A percentile compares a stretch with the other conserved stretches of the same genome.
Conservation (phyloP, 2,113 vertebrate species). For the Heterochromis multidens region DNA sequence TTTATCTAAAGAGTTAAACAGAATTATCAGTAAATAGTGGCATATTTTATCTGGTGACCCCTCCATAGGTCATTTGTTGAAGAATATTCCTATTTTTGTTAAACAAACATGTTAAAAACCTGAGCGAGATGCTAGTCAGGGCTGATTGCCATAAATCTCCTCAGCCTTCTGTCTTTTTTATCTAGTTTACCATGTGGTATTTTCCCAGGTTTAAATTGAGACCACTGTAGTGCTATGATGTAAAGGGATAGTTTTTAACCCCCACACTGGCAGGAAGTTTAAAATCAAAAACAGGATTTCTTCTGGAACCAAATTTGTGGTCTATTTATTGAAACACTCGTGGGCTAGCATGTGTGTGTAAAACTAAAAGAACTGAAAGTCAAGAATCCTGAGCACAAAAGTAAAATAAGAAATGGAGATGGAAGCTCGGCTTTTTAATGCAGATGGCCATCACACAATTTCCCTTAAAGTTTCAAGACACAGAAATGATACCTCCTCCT, state of each 20-base stretch:
- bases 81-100: neutral
- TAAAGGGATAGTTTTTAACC: neutral
- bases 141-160: neutral
- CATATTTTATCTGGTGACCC: neutral
- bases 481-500: too few relatives aligned
- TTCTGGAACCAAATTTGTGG: too few relatives aligned
- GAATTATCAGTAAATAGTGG: neutral
- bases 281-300: too few relatives aligned
- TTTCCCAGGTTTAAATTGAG: neutral
- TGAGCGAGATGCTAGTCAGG: neutral
- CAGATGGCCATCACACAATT: too few relatives aligned
- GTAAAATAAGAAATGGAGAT: too few relatives aligned
- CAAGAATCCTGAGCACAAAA: too few relatives aligned
- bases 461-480: too few relatives aligned
- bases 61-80: neutral
- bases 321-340: too few relatives aligned
- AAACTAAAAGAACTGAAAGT: too few relatives aligned
- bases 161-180: accelerated
- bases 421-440: too few relatives aligned
- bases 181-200: neutral
- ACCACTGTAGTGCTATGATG: neutral
- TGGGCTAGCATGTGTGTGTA: too few relatives aligned
- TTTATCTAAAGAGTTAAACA: neutral
- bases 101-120: neutral
- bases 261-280: too few relatives aligned